Evolutionary conservation across 2,888 invertebrate genomes (phyloP).

Genomic region (Calephelis perditalis): DNA sequence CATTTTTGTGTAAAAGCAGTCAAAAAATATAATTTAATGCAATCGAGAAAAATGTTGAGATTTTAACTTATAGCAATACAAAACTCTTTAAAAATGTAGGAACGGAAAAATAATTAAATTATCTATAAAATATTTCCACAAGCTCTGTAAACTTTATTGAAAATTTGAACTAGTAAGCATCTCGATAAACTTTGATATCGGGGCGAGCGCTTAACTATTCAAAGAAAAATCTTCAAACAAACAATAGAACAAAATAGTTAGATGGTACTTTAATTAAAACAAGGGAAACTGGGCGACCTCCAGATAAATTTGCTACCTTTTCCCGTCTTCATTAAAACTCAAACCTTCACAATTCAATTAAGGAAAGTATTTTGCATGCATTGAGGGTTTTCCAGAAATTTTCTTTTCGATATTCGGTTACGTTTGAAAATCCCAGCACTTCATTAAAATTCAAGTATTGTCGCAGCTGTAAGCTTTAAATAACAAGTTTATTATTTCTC

Average conservation of each 20-base stretch:
- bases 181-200: conserved; percentile 2
- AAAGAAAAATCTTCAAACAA: conserved; percentile 11
- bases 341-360: conserved; percentile 4
- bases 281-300: conserved; percentile 5
- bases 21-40: too few relatives aligned
- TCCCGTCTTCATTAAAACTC: conserved; percentile 12
- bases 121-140: conserved; percentile 2
- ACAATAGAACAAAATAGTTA: conserved; percentile 12
- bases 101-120: conserved; percentile 7
- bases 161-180: conserved; percentile 9
- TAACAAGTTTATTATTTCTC: too few relatives aligned
- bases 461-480: neutral
- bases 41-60: too few relatives aligned
- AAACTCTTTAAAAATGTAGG: conserved; percentile 1
- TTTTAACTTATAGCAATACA: neutral
- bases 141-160: conserved; percentile 5
- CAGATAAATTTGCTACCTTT: conserved; percentile 10
- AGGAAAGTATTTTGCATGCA: neutral
- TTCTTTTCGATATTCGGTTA: neutral
- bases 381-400: neutral
- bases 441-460: neutral
- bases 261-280: conserved; percentile 9
- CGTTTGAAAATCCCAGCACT: neutral
- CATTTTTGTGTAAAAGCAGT: too few relatives aligned
- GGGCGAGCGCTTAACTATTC: conserved; percentile 7